Evolutionary conservation across 2,888 invertebrate genomes (phyloP), one percentile per base, ranked within the genome.

Genomic region (Chymomyza amoena): DNA sequence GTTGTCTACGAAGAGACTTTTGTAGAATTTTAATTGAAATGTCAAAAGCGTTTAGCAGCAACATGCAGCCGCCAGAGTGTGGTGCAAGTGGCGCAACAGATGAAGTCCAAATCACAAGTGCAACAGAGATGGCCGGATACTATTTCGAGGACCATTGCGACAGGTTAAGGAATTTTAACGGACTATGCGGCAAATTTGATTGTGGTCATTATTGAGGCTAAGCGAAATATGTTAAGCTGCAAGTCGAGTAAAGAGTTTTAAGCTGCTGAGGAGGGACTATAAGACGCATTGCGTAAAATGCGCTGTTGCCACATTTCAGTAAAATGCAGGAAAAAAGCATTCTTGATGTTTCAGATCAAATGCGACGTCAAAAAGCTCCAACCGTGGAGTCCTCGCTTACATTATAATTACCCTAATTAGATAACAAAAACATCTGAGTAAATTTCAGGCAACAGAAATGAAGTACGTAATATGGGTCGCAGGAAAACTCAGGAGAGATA

Each of bases 11-110:
- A 1, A 54, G 18, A 7, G 79, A 77, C 81, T 82, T 32, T 76
- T 80, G 79, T 77, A 85, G 87, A 83, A 84, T 84, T 84, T 84
- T 84, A 84, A 84, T 84, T 84, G 84, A 84, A 84, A 84, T 84
- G 84, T 84, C 84, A 84, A 86, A 84, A 84, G 88, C 86, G 86
- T 84, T 84, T 84, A 84, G 86, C 81, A 80, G 73, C 73, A 73
- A 73, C 59, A 57, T 69, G 64, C 63, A 51, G 62, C 64, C 32
- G 62, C 64, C 32, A 56, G 51, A 50, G 25, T 52, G 52, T 61
- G 45, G 52, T 61, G 45, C 63, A 57, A 61, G 69, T 62, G 66
- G 66, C 57, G 71, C 72, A 66, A 18, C 36, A n/a, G 18, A 28
- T n/a, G 16, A 20, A 50, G 18, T 54, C 54, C 54, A 54, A 9